Evolutionary conservation across 2,888 invertebrate genomes (phyloP), one percentile per base, ranked within the genome.

Genomic region (Ischnura elegans): DNA sequence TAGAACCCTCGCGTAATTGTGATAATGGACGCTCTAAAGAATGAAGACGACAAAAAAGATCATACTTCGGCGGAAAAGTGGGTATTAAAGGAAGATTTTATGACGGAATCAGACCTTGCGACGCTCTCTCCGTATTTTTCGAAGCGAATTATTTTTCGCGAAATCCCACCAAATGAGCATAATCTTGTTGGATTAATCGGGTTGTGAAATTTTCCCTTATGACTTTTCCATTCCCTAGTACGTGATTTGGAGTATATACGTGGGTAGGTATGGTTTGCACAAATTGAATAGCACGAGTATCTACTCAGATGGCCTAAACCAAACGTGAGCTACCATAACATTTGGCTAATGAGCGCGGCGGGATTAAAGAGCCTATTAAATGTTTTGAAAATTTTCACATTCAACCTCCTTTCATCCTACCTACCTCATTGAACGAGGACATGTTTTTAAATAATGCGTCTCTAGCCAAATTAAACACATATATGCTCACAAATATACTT

Each of bases 61-160:
- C 36, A 0, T 61, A 51, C 25, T 25, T 25, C 25, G 2, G 61
- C n/a, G 61, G 61, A 61, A 61, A 61, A 76, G 76, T 76, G 29
- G 36, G 76, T 13, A 76, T 76, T 76, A 76, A 13, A 29, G 36
- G 36, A 76, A 76, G 29, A 76, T 76, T 76, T 76, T 36, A 36
- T 29, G 36, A 76, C 36, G 76, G 76, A 76, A 10, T 76, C 76
- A 76, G 29, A n/a, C 36, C 76, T 36, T 10, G 76, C 76, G n/a
- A n/a, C 5, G 76, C 45, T 36, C 45, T 36, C 51, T 87, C 55
- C 55, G 55, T 87, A 61, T 45, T 90, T n/a, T 43, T 55, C 61
- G 61, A 43, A 90, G 43, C 90, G 61, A 90, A 90, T 90, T 90
- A 90, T 90, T 90, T 90, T n/a, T 8, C 51, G 8, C 47, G 13